Conservation (phyloP, 2,888 invertebrate genomes). For the Epistrophe eligans region DNA sequence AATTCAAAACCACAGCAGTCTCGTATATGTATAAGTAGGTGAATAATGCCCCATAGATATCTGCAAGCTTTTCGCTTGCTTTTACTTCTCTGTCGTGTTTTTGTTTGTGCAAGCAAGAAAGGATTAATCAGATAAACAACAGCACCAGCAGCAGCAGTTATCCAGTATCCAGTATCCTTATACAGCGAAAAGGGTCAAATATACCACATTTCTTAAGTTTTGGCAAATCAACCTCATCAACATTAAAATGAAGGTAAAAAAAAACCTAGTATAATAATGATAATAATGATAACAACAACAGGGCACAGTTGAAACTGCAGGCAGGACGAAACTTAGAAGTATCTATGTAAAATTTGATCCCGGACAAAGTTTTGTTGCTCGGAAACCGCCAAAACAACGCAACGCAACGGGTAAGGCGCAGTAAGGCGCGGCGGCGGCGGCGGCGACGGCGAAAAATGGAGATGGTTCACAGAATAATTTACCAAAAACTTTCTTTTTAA, state of each 20-base stretch:
- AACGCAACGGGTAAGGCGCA: not conserved
- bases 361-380: conserved; percentile 3
- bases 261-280: not conserved
- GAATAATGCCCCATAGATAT: too few relatives aligned
- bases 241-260: conserved; percentile 1
- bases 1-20: too few relatives aligned
- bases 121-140: conserved; percentile 6
- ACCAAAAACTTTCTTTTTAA: not conserved
- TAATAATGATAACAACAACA: not conserved
- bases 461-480: conserved; percentile 3
- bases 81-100: not conserved
- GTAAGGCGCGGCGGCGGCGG: too few relatives aligned
- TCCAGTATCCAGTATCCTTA: not conserved
- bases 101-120: not conserved
- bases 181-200: not conserved
- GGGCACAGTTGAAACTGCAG: not conserved
- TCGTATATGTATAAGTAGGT: too few relatives aligned
- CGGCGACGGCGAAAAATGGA: not conserved
- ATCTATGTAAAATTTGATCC: conserved; percentile 8
- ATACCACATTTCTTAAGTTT: not conserved
- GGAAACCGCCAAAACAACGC: conserved; percentile 8
- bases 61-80: not conserved
- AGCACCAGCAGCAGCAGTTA: not conserved
- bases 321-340: not conserved
- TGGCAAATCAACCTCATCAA: conserved; percentile 8